Base-by-base conservation (phyloP, 2,797 vertebrate genomes). In the Gallinago solitaria region DNA sequence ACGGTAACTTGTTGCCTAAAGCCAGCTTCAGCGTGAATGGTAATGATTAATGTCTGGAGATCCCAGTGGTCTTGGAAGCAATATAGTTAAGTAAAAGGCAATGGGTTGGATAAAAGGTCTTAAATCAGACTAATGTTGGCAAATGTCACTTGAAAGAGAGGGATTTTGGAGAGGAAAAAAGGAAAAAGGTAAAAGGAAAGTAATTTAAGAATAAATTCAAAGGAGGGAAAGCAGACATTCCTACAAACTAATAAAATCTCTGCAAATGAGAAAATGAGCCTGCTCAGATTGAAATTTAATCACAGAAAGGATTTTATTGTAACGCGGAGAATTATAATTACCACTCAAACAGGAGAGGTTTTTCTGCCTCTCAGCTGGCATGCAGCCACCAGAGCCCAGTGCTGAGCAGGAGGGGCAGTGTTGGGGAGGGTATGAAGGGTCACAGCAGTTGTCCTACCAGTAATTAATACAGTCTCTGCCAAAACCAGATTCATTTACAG, bases 101-200 rank as follows among this genome's bases (percentile, higher is more conserved):
- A 83, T 93, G 86, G 86, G 37, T 94, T 97, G 93, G 95, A 96
- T 97, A 97, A 97, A 97, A 97, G 93, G 69, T 96, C 90, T 96
- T 97, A 97, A 96, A 96, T 97, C 95, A 96, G 91, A 57, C 79
- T 96, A 96, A 96, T 92, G 85, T 84, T 94, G 84, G 97, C 90
- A 97, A 96, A 97, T 97, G 75, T 97, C 93, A 97, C 90, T 97
- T 97, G 96, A 96, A 97, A 97, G 92, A 91, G 87, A 95, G 89
- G 93, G 87, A 96, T 96, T 92, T 95, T 50, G 32, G n/a, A 48
- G 39, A 35, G 28, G 3, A 18, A 2, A 28, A 28, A 71, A 54
- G 53, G 17, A 3, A 21, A 33, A 73, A 21, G 9, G 8, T 51
- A 37, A 84, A 83, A 73, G 24, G 51, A 93, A 88, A 92, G 51